Conservation (phyloP, 2,113 vertebrate species). For the Procavia capensis region DNA sequence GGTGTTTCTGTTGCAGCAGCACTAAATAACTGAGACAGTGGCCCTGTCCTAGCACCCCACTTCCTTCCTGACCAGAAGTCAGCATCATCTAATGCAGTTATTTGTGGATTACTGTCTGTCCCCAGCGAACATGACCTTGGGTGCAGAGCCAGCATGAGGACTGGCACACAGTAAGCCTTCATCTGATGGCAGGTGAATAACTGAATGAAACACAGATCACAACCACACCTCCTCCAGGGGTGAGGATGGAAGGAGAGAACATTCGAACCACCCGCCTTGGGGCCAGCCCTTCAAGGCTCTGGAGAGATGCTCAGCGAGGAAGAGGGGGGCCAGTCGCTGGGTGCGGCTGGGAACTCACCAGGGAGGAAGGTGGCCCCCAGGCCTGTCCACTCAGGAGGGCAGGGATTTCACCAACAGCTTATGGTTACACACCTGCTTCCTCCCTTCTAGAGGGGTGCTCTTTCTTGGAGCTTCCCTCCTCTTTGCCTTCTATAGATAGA, state of each 20-base stretch:
- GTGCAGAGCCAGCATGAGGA: background rate
- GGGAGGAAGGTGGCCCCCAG: background rate
- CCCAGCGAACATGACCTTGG: background rate
- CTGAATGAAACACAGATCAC: rapidly evolving
- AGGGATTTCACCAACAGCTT: background rate
- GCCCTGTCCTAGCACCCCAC: rapidly evolving
- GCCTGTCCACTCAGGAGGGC: too few relatives aligned
- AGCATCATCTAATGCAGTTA: rapidly evolving
- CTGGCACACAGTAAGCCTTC: background rate
- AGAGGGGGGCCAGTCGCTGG: rapidly evolving
- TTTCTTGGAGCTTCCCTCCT: background rate
- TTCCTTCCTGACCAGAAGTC: background rate
- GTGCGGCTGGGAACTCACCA: rapidly evolving
- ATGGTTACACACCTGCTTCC: background rate
- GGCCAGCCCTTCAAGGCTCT: too few relatives aligned
- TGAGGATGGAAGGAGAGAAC: rapidly evolving
- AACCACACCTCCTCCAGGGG: rapidly evolving
- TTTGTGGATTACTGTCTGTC: rapidly evolving
- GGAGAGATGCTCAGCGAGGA: rapidly evolving
- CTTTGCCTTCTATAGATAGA: background rate
- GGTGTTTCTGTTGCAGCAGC: too few relatives aligned
- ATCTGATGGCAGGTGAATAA: too few relatives aligned
- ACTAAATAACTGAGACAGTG: background rate
- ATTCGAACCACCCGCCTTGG: background rate
- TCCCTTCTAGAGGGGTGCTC: background rate